Conservation (phyloP, 23 tunicate species). For the Diplosoma virens region DNA sequence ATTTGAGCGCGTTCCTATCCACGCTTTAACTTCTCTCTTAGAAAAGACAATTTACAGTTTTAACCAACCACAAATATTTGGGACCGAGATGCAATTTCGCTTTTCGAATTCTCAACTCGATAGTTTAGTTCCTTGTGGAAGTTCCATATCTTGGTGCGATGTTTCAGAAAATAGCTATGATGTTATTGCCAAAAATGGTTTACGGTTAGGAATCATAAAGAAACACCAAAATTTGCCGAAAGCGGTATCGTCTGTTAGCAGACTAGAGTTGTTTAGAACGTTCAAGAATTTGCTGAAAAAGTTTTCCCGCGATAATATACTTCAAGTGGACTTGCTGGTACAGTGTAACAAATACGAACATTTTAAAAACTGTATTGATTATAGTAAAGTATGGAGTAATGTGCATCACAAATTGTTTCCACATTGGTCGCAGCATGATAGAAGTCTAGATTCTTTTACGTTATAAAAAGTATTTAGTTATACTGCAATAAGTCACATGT, state of each 20-base stretch:
- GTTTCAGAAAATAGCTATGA: slow-evolving; percentile 18
- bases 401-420: not conserved
- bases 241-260: slow-evolving; percentile 27
- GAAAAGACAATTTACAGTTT: not conserved
- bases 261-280: slow-evolving; percentile 27
- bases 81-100: slow-evolving; percentile 3
- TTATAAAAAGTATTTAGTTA: no score
- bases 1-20: slow-evolving; percentile 14
- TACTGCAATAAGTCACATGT: no score
- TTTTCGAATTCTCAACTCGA: slow-evolving; percentile 1
- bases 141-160: slow-evolving; percentile 64
- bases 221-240: slow-evolving; percentile 28
- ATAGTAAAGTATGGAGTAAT: not conserved
- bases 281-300: no score
- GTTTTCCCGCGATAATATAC: no score
- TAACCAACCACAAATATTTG: slow-evolving; percentile 7
- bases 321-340: no score
- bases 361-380: not conserved
- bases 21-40: not conserved
- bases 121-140: slow-evolving; percentile 49
- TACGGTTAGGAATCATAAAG: slow-evolving; percentile 46
- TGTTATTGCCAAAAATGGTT: slow-evolving; percentile 71
- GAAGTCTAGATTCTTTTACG: not conserved
- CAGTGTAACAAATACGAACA: not conserved
- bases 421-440: not conserved